These are phyloP conservation scores for Philopedon plagiatum DNA, from an alignment of 2,888 invertebrate genomes.

Conservation along the genomic window DNA sequence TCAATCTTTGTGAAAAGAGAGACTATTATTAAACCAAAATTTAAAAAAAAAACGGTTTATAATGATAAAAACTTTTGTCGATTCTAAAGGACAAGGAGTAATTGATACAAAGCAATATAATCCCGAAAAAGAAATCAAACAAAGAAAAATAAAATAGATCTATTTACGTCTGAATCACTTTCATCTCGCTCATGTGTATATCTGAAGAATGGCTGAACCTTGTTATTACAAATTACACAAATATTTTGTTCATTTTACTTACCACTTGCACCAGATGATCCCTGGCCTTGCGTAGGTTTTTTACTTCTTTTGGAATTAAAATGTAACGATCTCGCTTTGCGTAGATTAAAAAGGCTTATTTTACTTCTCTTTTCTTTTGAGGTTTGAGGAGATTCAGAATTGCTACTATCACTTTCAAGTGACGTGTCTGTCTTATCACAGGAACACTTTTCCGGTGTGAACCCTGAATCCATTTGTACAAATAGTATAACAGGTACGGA, in stretches of 20 bases:
- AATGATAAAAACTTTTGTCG: too few relatives aligned
- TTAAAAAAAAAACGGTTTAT: too few relatives aligned
- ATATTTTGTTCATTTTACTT: not conserved
- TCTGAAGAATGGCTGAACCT: too few relatives aligned
- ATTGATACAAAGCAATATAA: too few relatives aligned
- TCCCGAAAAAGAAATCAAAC: too few relatives aligned
- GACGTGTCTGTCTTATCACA: conserved; percentile 61
- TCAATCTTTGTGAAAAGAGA: too few relatives aligned
- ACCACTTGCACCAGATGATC: conserved; percentile 24
- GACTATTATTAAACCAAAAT: too few relatives aligned
- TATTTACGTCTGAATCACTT: too few relatives aligned
- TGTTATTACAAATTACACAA: not conserved
- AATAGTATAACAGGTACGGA: not conserved
- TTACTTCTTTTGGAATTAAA: conserved; percentile 61
- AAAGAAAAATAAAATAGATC: too few relatives aligned
- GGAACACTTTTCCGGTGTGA: conserved; percentile 60
- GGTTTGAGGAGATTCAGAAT: conserved; percentile 54
- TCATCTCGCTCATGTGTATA: too few relatives aligned
- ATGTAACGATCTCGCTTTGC: conserved; percentile 62
- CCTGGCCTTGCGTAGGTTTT: conserved; percentile 49
- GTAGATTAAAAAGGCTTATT: conserved; percentile 63
- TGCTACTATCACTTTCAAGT: conserved; percentile 59
- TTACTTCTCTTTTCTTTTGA: conserved; percentile 62
- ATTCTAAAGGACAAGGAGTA: too few relatives aligned
- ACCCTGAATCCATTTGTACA: conserved; percentile 38